Conservation (phyloP, 1,140 invertebrate species). For the Heliconius melpomene region DNA sequence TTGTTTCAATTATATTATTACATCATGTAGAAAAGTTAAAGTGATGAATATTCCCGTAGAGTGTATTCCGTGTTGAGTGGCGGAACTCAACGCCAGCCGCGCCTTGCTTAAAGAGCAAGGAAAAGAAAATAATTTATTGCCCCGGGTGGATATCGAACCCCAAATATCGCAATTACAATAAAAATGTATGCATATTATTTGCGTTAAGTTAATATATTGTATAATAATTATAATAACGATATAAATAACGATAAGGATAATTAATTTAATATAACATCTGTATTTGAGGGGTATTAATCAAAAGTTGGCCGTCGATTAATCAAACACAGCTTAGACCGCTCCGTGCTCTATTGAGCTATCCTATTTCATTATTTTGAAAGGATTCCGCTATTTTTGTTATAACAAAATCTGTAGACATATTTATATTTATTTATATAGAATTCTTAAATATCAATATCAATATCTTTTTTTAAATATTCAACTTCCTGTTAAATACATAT, state of each 20-base stretch:
- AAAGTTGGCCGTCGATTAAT: constrained; percentile 8
- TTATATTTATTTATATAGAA: not conserved
- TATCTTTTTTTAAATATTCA: too few species aligned
- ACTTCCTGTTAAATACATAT: too few species aligned
- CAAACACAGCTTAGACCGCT: not conserved
- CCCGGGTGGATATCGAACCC: too few species aligned
- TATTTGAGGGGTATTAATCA: constrained; percentile 6
- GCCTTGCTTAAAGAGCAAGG: too few species aligned
- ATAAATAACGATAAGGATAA: not conserved
- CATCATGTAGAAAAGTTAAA: too few species aligned
- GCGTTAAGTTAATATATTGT: not conserved
- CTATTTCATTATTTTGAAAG: not conserved
- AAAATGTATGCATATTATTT: not conserved
- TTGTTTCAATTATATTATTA: not conserved
- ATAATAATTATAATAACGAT: not conserved
- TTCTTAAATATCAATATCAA: too few species aligned
- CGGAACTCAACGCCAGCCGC: too few species aligned
- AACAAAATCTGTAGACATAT: not conserved
- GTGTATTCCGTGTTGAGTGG: too few species aligned
- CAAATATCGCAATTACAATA: not conserved
- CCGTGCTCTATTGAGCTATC: not conserved
- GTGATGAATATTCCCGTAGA: too few species aligned
- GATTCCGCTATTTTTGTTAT: not conserved
- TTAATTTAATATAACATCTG: constrained; percentile 13
- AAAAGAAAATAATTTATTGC: too few species aligned